phyloP scores from a whole-genome alignment of 1,140 invertebrate species.

The Zaprionus taronus region DNA sequence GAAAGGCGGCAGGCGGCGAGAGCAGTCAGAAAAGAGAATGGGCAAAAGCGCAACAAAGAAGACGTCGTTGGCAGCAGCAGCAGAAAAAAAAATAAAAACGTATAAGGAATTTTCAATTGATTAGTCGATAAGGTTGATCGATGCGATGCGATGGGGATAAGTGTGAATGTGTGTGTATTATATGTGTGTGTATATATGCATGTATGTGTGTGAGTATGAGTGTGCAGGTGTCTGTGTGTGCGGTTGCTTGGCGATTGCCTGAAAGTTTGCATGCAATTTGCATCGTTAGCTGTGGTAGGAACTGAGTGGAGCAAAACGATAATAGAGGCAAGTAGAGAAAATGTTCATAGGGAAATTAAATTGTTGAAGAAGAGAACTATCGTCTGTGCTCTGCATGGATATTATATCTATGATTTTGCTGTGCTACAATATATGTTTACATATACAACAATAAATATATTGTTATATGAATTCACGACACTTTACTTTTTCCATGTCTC shows the following conservation, averaged over 20 bases:
- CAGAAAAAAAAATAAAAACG: background rate
- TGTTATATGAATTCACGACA: too few species aligned
- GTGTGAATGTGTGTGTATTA: background rate
- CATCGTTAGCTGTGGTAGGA: background rate
- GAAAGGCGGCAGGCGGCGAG: constrained; percentile 9
- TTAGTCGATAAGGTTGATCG: constrained; percentile 67
- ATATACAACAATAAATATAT: too few species aligned
- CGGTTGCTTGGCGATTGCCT: background rate
- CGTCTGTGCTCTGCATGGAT: too few species aligned
- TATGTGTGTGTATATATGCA: background rate
- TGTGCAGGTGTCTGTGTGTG: background rate
- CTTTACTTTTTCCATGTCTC: too few species aligned
- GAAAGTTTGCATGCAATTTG: background rate
- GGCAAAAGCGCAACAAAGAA: constrained; percentile 4
- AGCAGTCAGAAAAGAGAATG: constrained; percentile 16
- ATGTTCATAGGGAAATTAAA: background rate
- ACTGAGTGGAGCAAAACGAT: background rate
- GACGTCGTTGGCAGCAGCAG: constrained; percentile 11
- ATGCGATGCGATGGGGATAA: constrained; percentile 34
- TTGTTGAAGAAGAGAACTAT: too few species aligned
- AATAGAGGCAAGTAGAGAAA: background rate
- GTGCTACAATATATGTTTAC: too few species aligned
- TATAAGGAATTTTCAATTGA: constrained; percentile 57
- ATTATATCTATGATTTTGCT: too few species aligned
- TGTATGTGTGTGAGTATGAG: background rate